Evolutionary conservation across 2,113 vertebrate genomes (phyloP).

Genomic region (Butorides virescens): DNA sequence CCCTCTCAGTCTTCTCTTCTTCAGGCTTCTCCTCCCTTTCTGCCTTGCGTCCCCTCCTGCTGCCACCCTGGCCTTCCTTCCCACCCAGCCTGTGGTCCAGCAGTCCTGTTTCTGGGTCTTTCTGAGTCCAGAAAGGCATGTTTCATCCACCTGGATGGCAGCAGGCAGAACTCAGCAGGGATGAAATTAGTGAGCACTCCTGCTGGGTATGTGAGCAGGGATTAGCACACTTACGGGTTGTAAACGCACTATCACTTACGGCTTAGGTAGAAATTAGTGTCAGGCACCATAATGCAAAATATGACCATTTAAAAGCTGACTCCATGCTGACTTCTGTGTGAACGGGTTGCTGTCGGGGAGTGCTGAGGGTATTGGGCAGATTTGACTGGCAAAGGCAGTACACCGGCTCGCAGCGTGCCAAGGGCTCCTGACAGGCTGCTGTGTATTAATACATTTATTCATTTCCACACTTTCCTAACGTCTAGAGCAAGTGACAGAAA

Average conservation of each 20-base stretch:
- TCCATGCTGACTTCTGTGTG: background rate
- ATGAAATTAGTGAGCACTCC: background rate
- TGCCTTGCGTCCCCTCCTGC: background rate
- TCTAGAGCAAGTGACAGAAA: background rate
- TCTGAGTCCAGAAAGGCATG: background rate
- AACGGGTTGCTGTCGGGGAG: background rate
- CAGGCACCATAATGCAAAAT: background rate
- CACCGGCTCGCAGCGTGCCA: accelerated
- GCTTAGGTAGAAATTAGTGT: background rate
- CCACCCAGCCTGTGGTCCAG: background rate
- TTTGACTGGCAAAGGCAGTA: background rate
- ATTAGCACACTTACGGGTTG: background rate
- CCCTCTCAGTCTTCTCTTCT: no score
- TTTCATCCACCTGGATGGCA: background rate
- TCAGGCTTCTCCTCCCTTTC: background rate
- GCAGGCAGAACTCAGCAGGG: background rate
- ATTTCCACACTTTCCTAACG: background rate
- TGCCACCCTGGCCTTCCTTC: background rate
- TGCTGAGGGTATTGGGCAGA: background rate
- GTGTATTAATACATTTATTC: conserved; percentile 2
- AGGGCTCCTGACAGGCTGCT: background rate
- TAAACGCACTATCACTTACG: background rate
- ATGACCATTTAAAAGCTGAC: background rate
- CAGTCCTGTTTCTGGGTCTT: background rate
- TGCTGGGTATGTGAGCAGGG: background rate